These are phyloP conservation scores for Eupithecia abbreviata DNA, from an alignment of 2,888 invertebrate species.

Conservation along the genomic window DNA sequence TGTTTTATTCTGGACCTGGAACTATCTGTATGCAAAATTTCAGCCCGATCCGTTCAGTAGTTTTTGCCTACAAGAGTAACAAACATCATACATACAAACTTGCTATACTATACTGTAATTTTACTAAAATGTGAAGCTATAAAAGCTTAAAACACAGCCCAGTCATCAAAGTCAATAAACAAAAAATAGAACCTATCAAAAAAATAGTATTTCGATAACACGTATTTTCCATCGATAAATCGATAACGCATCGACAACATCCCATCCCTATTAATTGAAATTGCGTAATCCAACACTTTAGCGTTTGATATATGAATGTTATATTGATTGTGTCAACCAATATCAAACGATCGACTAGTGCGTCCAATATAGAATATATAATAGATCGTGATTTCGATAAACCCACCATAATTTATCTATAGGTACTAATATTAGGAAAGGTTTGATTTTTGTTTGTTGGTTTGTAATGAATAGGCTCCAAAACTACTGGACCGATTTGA, in stretches of 20 bases:
- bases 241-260: conserved; percentile 14
- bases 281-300: conserved; percentile 70
- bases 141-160: not conserved
- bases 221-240: conserved; percentile 1
- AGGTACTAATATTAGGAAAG: not conserved
- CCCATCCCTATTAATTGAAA: conserved; percentile 56
- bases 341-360: conserved; percentile 22
- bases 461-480: too few species aligned
- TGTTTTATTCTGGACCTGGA: too few species aligned
- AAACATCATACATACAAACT: not conserved
- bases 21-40: not conserved
- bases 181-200: too few species aligned
- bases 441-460: too few species aligned
- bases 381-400: conserved; percentile 4
- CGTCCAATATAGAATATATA: too few species aligned
- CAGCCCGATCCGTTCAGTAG: not conserved
- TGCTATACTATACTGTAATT: not conserved
- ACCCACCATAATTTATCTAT: not conserved
- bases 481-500: too few species aligned
- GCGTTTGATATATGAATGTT: conserved; percentile 69
- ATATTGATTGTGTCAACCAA: conserved; percentile 66
- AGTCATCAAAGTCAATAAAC: not conserved
- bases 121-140: not conserved
- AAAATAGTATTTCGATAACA: not conserved
- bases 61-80: not conserved